Base-by-base conservation (phyloP, 1,140 invertebrate genomes). In the Batillaria attramentaria region DNA sequence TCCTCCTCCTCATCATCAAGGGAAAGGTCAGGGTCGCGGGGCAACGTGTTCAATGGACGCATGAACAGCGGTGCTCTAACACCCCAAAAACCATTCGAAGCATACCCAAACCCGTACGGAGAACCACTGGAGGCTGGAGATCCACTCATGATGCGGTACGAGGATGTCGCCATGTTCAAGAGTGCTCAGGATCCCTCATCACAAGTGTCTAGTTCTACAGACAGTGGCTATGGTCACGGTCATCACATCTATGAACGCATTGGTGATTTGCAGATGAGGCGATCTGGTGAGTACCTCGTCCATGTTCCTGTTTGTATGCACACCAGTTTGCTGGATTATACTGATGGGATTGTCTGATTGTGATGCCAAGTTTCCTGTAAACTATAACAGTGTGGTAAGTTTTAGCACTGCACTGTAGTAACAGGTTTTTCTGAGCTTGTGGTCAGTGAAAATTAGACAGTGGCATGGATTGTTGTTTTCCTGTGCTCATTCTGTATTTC, bases 191-290 rank as follows among this genome's bases (percentile, higher is more conserved):
- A 90, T 42, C 89, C 89, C 2, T 77, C 83, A 0, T 89, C 89
- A 16, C 88, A 89, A 57, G 86, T 89, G 28, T 89, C 89, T 13
- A 90, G 89, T 79, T 90, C 88, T 13, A 87, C 88, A 62, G 89
- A 90, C 70, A 90, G 88, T 83, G 89, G 89, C 20, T 90, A 89
- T 76, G 84, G 83, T 6, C 87, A 86, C 69, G 82, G 87, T 13
- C 85, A 87, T 68, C 85, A 85, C 68, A 74, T 86, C 31, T 84
- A 84, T 78, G 89, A 90, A 37, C 82, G 82, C 72, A 81, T 84
- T 73, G 80, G 72, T 41, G 68, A 87, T 79, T 66, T 78, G 75
- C 60, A 80, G 70, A 5, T 69, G 20, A 83, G 83, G 77, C 83
- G 84, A 70, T 85, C 84, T 83, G 86, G 87, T 88, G 37, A 81